Conservation (phyloP, 2,888 invertebrate species). For the Zele albiditarsus region DNA sequence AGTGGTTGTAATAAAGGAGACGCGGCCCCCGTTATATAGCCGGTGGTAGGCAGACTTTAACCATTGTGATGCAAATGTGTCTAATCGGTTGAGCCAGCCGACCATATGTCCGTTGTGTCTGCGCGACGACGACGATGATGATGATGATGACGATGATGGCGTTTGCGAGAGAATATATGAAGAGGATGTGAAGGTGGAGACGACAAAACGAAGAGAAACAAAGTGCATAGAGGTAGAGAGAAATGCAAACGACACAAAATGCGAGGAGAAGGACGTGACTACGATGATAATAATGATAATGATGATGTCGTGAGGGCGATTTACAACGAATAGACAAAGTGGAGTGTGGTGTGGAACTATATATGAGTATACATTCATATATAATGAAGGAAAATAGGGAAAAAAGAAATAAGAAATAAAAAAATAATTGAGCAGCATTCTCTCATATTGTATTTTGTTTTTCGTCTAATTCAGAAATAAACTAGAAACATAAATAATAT, state of each 20-base stretch:
- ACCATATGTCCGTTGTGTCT: conserved; percentile 69
- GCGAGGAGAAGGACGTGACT: not conserved
- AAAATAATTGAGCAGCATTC: not conserved
- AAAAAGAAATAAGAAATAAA: not conserved
- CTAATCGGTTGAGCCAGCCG: conserved; percentile 71
- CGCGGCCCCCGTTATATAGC: conserved; percentile 49
- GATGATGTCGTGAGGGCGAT: conserved; percentile 1
- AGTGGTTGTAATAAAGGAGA: conserved; percentile 62
- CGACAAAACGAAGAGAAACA: not conserved
- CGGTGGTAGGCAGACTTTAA: conserved; percentile 64
- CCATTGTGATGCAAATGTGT: conserved; percentile 72
- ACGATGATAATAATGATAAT: conserved; percentile 2
- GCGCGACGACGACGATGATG: conserved; percentile 16
- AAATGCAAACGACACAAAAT: conserved; percentile 5
- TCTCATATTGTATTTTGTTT: not conserved
- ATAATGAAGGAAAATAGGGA: not conserved
- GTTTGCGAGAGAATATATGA: conserved; percentile 10
- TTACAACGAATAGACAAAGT: not conserved
- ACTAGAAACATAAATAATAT: not conserved
- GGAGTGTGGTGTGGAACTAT: not conserved
- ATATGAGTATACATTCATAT: not conserved
- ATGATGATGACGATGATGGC: conserved; percentile 18
- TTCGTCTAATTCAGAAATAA: not conserved
- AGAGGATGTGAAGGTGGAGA: conserved; percentile 2
- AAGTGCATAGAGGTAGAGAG: not conserved